These are phyloP conservation scores for Drosophila aldrichi DNA, from an alignment of 2,888 invertebrate species.

Conservation along the genomic window DNA sequence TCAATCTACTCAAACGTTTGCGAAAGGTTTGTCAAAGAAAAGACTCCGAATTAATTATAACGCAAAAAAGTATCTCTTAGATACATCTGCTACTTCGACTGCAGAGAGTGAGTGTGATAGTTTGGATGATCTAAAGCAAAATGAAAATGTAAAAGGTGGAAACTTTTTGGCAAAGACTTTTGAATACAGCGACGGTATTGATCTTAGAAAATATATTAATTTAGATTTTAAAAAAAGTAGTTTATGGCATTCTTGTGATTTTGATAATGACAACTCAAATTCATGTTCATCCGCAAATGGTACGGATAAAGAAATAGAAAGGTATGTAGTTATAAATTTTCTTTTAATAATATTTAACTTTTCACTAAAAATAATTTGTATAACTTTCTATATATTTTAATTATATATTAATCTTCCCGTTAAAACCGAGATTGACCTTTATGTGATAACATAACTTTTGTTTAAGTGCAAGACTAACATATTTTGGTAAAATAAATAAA, in stretches of 20 bases:
- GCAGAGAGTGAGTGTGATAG: conserved; percentile 28
- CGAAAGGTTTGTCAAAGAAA: conserved; percentile 47
- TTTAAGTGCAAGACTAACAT: too few relatives aligned
- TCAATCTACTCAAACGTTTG: conserved; percentile 55
- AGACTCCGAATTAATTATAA: conserved; percentile 61
- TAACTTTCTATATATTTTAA: background rate
- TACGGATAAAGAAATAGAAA: conserved; percentile 82
- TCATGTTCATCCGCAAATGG: conserved; percentile 61
- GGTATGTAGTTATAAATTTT: conserved; percentile 55
- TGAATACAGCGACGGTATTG: conserved; percentile 74
- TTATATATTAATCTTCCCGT: too few relatives aligned
- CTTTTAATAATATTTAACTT: background rate
- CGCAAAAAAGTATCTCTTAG: conserved; percentile 61
- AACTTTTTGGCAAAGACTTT: background rate
- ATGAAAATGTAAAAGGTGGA: background rate
- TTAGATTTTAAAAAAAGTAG: conserved; percentile 66
- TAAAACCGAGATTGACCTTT: too few relatives aligned
- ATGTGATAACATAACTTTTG: too few relatives aligned
- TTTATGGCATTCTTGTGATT: conserved; percentile 50
- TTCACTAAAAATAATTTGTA: background rate
- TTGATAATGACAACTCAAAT: conserved; percentile 65
- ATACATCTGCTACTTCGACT: conserved; percentile 58
- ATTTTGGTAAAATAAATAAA: background rate
- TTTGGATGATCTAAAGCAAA: background rate
- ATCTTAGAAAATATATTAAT: conserved; percentile 71